Evolutionary conservation across 1,140 invertebrate species (phyloP).

Genomic region (Wiebesia pumilae): DNA sequence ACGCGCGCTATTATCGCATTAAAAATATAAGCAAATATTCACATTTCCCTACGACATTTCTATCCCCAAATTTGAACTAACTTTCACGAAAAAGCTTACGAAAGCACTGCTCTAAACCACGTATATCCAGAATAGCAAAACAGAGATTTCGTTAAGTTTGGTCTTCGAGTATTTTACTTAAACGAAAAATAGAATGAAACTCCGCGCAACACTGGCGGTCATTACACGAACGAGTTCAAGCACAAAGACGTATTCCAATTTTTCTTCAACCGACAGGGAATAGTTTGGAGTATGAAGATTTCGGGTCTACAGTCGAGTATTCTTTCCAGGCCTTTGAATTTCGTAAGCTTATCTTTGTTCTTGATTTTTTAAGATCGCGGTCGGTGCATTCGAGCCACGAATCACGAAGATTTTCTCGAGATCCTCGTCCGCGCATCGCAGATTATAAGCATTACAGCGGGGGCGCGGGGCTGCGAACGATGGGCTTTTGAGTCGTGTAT

Average conservation of each 20-base stretch:
- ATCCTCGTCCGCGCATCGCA: background rate
- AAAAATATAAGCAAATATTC: too few species aligned
- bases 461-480: constrained; percentile 24
- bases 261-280: background rate
- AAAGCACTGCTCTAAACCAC: too few species aligned
- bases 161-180: too few species aligned
- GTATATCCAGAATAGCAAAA: too few species aligned
- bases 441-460: constrained; percentile 42
- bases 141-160: too few species aligned
- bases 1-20: too few species aligned
- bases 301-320: background rate
- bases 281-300: background rate
- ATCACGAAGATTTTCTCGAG: constrained; percentile 24
- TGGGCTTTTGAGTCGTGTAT: constrained; percentile 36
- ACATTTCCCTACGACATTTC: too few species aligned
- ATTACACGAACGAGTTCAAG: background rate
- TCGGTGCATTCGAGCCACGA: background rate
- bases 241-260: background rate
- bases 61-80: too few species aligned
- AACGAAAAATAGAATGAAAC: too few species aligned
- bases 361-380: background rate
- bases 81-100: too few species aligned
- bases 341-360: background rate
- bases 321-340: background rate
- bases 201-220: too few species aligned